These are phyloP conservation scores for Tapirus terrestris DNA, from an alignment of 2,113 vertebrate genomes.

Conservation along the genomic window DNA sequence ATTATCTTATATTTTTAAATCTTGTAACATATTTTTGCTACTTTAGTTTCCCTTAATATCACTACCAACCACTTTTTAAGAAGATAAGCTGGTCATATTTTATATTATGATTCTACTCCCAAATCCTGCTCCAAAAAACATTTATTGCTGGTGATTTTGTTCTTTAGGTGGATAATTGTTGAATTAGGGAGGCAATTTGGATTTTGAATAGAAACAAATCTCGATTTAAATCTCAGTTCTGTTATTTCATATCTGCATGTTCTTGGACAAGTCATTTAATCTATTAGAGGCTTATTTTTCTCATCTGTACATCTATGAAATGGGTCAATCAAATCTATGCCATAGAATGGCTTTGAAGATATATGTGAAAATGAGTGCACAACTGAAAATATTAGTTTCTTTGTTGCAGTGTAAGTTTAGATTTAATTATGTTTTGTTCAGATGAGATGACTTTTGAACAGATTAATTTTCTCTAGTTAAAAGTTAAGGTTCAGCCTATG, in stretches of 20 bases:
- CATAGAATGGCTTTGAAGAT: background rate
- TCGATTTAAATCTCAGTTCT: conserved; percentile 28
- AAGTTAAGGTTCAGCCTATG: background rate
- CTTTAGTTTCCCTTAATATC: background rate
- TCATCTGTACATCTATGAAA: background rate
- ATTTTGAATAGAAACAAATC: background rate
- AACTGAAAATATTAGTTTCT: background rate
- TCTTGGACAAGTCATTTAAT: background rate
- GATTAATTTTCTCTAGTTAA: conserved; percentile 6
- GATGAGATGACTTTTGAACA: background rate
- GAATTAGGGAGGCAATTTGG: background rate
- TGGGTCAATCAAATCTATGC: background rate
- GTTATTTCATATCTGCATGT: background rate
- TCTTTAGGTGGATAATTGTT: background rate
- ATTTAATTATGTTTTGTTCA: background rate
- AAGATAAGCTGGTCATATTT: background rate
- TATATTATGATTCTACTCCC: background rate
- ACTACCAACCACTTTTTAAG: background rate
- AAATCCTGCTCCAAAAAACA: background rate
- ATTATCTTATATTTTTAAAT: background rate
- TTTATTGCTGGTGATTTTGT: background rate
- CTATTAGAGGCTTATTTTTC: background rate
- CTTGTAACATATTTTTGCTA: background rate
- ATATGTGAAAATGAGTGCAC: background rate
- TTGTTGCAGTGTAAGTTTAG: background rate